Percentiles rank a stretch among this genome's conserved stretches.
phyloP scores from a whole-genome alignment of 1,140 invertebrate species.

The Ruditapes philippinarum region DNA sequence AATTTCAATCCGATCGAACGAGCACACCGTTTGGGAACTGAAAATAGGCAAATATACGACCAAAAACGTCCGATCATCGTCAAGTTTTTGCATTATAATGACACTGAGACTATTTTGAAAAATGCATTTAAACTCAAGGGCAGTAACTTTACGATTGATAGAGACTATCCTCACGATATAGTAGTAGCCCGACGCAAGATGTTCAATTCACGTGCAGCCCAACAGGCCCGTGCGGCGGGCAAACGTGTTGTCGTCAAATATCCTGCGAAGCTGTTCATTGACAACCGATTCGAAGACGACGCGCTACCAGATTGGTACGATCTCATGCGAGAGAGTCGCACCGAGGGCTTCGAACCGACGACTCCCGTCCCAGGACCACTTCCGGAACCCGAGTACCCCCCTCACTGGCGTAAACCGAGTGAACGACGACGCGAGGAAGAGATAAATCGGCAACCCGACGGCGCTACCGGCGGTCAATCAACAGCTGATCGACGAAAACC shows the following conservation, averaged over 20 bases:
- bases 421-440: no score
- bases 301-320: constrained; percentile 33
- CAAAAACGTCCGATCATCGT: constrained; percentile 26
- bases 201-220: constrained; percentile 20
- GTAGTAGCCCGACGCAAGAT: neutral
- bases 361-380: no score
- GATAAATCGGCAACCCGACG: no score
- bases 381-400: no score
- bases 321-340: neutral
- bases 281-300: neutral
- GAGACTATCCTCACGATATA: constrained; percentile 17
- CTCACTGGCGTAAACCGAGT: no score
- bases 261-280: constrained; percentile 24
- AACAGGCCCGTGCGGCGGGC: neutral
- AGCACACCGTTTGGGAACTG: neutral
- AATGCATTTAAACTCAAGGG: constrained; percentile 13
- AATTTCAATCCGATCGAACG: neutral
- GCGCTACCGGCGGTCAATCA: no score
- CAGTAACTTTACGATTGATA: constrained; percentile 10
- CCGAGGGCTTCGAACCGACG: neutral
- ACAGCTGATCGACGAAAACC: no score
- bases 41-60: neutral
- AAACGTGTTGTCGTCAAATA: constrained; percentile 1
- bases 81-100: constrained; percentile 24
- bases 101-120: constrained; percentile 22